Evolutionary conservation across 2,888 invertebrate genomes (phyloP), one percentile per base, ranked within the genome.

Genomic region (Thelaira solivaga): DNA sequence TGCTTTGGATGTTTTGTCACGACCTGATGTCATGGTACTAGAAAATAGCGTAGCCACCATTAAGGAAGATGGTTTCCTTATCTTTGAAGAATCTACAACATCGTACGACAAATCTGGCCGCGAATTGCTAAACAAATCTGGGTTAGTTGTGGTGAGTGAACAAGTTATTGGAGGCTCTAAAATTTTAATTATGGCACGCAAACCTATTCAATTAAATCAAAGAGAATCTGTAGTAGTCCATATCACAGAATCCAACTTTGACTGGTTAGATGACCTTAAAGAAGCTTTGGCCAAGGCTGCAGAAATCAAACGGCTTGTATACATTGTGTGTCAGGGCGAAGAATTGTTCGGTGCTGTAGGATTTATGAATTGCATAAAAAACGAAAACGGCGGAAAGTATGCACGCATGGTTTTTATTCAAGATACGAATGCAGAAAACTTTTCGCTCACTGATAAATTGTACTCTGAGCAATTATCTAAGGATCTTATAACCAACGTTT

Each of bases 401-500:
- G 92, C 96, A 41, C 92, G 96, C 85, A 92, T 92, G 73, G 91
- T 93, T 75, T 93, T 93, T 85, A 91, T 94, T 81, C 93, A 94
- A 84, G 93, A 93, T 82, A 90, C 90, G 39, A 90, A 90, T 71
- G 91, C 90, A 0, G 90, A 91, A 18, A 90, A 91, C 72, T 94
- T 95, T 89, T 90, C 91, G 0, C 86, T 92, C 1, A 89, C 88
- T 4, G 90, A 91, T 11, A 81, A 90, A n/a, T 86, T 90, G n/a
- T 95, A 93, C 85, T 87, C 89, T 7, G 90, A 90, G 55, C 94
- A 94, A 86, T 88, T 93, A 82, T 89, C 89, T 69, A 93, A 93
- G 83, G 97, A 98, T 90, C 90, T 99, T 65, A 92, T 95, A 55
- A 93, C 94, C 82, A 98, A 98, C 89, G 94, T 98, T 68, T 91